phyloP scores from a whole-genome alignment of 2,797 vertebrate species.

The Cyclura pinguis region DNA sequence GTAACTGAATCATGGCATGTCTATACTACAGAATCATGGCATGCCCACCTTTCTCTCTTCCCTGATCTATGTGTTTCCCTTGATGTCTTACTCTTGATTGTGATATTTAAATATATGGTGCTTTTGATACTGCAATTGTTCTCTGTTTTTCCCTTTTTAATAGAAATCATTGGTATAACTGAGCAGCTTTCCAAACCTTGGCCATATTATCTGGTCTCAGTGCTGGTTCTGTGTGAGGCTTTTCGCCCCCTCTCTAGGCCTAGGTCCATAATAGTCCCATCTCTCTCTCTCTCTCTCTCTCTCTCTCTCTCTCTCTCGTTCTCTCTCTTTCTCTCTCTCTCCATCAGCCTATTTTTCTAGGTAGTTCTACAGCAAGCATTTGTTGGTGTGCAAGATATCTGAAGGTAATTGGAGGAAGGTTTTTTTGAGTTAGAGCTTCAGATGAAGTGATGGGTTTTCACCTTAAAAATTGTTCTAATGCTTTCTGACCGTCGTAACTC shows the following conservation, averaged over 20 bases:
- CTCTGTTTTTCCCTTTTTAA: too few relatives aligned
- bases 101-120: too few relatives aligned
- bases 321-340: too few relatives aligned
- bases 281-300: too few relatives aligned
- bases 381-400: neutral
- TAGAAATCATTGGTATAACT: neutral
- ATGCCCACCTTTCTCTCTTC: too few relatives aligned
- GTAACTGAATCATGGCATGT: too few relatives aligned
- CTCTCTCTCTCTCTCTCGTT: too few relatives aligned
- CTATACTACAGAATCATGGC: neutral
- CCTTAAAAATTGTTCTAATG: constrained; percentile 27
- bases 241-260: neutral
- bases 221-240: neutral
- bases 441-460: constrained; percentile 21
- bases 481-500: constrained; percentile 1
- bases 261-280: neutral
- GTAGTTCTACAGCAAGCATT: neutral
- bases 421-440: neutral
- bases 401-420: constrained; percentile 9
- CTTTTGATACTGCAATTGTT: too few relatives aligned
- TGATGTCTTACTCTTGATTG: too few relatives aligned
- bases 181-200: neutral
- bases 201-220: neutral
- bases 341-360: neutral
- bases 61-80: too few relatives aligned